These are phyloP conservation scores for Bilobella aurantiaca DNA, from an alignment of 1,140 invertebrate species.

Conservation along the genomic window DNA sequence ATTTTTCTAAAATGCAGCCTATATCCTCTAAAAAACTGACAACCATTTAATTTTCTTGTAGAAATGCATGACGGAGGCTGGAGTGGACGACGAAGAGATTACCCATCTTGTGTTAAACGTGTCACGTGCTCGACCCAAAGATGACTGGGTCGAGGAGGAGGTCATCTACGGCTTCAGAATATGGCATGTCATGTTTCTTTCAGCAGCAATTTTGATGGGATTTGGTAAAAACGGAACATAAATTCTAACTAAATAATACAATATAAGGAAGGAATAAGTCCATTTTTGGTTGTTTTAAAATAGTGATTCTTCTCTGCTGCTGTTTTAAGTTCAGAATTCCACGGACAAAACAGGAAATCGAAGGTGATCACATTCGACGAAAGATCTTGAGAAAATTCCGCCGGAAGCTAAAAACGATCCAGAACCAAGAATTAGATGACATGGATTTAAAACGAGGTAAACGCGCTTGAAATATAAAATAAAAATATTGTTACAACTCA, in stretches of 20 bases:
- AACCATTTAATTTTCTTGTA: not conserved
- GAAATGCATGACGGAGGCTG: not conserved
- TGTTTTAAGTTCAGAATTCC: slow-evolving; percentile 76
- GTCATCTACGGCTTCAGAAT: slow-evolving; percentile 39
- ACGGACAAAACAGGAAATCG: slow-evolving; percentile 46
- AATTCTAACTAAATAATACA: slow-evolving; percentile 6
- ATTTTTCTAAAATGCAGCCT: too few relatives aligned
- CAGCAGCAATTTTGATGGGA: slow-evolving; percentile 32
- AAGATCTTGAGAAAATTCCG: slow-evolving; percentile 71
- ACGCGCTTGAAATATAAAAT: too few relatives aligned
- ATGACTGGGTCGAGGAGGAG: slow-evolving; percentile 39
- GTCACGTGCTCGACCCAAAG: slow-evolving; percentile 5
- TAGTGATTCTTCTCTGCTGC: slow-evolving; percentile 66
- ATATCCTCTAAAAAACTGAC: too few relatives aligned
- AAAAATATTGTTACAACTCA: too few relatives aligned
- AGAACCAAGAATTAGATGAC: slow-evolving; percentile 71
- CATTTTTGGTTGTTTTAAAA: slow-evolving; percentile 30
- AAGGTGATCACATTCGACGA: slow-evolving; percentile 74
- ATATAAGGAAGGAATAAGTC: not conserved
- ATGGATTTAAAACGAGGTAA: slow-evolving; percentile 69
- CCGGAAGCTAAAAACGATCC: slow-evolving; percentile 64
- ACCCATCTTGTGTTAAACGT: too few relatives aligned
- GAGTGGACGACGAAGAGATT: not conserved
- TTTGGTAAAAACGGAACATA: slow-evolving; percentile 39
- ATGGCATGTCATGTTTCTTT: slow-evolving; percentile 42